These are phyloP conservation scores for Phyllostomus hastatus DNA, from an alignment of 2,113 vertebrate genomes.

Conservation along the genomic window DNA sequence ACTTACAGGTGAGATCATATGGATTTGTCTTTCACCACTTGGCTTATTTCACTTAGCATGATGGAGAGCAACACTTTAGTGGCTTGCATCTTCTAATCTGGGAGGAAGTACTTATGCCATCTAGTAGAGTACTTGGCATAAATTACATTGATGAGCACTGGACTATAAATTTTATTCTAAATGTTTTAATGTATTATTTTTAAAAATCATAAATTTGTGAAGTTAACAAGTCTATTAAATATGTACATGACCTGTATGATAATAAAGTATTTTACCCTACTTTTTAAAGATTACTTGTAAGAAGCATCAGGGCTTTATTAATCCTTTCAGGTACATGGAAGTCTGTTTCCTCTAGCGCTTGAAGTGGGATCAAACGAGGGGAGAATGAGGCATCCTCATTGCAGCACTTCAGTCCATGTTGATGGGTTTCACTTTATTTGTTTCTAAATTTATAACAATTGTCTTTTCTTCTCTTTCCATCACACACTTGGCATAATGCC, in stretches of 20 bases:
- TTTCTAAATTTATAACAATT: neutral
- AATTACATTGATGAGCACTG: neutral
- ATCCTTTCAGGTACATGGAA: neutral
- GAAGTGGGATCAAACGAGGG: neutral
- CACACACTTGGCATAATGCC: neutral
- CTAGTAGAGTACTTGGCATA: neutral
- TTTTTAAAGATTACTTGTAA: neutral
- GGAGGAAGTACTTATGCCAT: conserved; percentile 35
- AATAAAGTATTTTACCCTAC: neutral
- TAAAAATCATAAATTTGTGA: neutral
- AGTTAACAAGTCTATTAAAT: conserved; percentile 1
- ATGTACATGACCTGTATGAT: neutral
- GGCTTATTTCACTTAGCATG: too few relatives aligned
- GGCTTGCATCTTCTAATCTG: conserved; percentile 30
- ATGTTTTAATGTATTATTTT: neutral
- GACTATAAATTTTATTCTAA: conserved; percentile 3
- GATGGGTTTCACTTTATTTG: neutral
- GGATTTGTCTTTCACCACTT: too few relatives aligned
- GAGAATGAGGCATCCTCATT: neutral
- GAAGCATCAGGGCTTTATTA: neutral
- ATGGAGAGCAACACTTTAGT: neutral
- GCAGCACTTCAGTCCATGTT: neutral
- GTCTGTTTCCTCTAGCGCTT: neutral
- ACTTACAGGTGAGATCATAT: too few relatives aligned
- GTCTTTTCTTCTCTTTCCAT: conserved; percentile 6